These are phyloP conservation scores for Meghimatium bilineatum DNA, from an alignment of 2,888 invertebrate species.

Conservation along the genomic window DNA sequence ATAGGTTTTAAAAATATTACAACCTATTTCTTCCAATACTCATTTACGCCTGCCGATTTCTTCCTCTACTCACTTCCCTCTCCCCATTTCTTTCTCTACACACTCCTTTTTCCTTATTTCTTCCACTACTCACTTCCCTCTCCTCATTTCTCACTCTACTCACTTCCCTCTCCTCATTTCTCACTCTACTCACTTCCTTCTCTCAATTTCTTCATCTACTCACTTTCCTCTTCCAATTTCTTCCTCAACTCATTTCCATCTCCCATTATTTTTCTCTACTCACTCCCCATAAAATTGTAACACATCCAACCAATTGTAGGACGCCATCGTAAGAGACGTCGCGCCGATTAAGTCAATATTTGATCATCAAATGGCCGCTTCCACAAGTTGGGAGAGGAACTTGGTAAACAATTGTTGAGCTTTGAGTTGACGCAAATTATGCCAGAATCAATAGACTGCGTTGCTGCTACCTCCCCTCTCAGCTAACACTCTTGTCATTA, in stretches of 20 bases:
- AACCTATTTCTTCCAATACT: not conserved
- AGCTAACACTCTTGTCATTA: not conserved
- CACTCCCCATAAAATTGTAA: not conserved
- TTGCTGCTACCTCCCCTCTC: not conserved
- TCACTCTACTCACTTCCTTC: too few species aligned
- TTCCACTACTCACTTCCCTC: not conserved
- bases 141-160: not conserved
- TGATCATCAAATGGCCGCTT: conserved; percentile 19
- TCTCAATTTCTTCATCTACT: too few species aligned
- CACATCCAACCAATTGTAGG: not conserved
- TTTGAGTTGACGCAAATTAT: conserved; percentile 20
- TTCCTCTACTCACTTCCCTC: not conserved
- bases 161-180: not conserved
- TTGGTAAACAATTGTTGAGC: conserved; percentile 1
- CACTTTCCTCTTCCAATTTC: too few species aligned
- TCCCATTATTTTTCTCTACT: too few species aligned
- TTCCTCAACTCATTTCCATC: too few species aligned
- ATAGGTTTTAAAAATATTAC: too few species aligned
- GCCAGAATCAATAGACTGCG: conserved; percentile 14
- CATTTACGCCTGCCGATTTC: not conserved
- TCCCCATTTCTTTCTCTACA: too few species aligned
- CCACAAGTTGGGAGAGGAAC: not conserved
- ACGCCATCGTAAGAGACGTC: not conserved
- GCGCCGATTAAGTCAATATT: conserved; percentile 23
- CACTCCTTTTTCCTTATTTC: not conserved